Percentiles rank a stretch among this genome's conserved stretches.
Evolutionary conservation across 2,113 vertebrate species (phyloP).

Genomic region (Pygoscelis antarcticus): DNA sequence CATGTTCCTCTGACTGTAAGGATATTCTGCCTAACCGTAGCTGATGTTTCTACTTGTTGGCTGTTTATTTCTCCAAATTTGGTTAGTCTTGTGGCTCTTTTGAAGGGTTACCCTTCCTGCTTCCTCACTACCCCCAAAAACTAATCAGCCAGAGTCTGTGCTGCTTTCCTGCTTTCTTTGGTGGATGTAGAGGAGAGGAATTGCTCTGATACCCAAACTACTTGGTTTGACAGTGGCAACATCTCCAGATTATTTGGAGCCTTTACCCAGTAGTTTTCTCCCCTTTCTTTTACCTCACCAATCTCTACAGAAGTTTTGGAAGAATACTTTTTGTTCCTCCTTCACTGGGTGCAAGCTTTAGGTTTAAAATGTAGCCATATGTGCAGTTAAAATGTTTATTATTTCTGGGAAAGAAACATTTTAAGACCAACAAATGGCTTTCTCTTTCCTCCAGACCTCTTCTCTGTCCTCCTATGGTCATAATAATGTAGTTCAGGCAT

Average conservation of each 20-base stretch:
- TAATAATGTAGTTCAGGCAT: neutral
- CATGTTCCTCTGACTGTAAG: rapidly evolving
- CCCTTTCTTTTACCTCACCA: neutral
- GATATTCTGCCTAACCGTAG: neutral
- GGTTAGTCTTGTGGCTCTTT: neutral
- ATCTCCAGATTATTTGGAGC: neutral
- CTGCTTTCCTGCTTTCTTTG: neutral
- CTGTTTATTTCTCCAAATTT: neutral
- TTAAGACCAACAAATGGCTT: neutral
- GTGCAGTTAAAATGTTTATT: neutral
- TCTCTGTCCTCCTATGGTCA: neutral
- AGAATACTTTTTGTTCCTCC: neutral
- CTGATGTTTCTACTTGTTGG: neutral
- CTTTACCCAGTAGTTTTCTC: neutral
- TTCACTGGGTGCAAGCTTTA: neutral
- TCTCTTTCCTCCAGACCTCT: neutral
- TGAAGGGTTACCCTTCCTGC: neutral
- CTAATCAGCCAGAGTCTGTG: neutral
- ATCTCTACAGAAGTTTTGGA: neutral
- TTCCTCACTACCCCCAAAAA: neutral
- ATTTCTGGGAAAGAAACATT: neutral
- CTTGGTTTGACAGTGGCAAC: neutral
- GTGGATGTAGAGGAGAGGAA: neutral
- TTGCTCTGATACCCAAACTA: neutral
- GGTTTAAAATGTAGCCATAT: neutral